These are phyloP conservation scores for Pocillopora grandis DNA, from an alignment of 92 coral and sea anemone species.

Conservation along the genomic window DNA sequence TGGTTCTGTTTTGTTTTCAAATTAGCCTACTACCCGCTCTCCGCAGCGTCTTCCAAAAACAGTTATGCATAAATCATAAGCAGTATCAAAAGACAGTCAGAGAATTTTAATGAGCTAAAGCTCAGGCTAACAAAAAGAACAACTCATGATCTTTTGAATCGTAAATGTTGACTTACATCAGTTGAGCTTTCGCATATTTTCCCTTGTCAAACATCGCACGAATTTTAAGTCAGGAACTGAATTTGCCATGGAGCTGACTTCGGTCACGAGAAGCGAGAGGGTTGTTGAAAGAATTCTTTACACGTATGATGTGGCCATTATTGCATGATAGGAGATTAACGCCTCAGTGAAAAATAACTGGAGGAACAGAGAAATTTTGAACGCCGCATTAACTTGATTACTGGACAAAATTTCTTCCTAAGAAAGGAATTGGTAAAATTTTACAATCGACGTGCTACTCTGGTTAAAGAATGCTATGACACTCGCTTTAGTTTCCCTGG, in stretches of 20 bases:
- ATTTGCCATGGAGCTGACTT: background rate
- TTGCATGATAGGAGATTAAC: slow-evolving; percentile 8
- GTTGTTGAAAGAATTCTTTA: background rate
- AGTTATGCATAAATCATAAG: slow-evolving; percentile 37
- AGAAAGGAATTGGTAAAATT: background rate
- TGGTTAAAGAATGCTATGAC: slow-evolving; percentile 39
- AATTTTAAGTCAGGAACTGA: background rate
- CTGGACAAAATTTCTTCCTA: background rate
- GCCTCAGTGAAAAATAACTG: background rate
- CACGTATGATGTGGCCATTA: slow-evolving; percentile 2
- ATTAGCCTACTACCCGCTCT: slow-evolving; percentile 28
- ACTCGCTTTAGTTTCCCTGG: slow-evolving; percentile 13
- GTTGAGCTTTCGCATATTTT: background rate
- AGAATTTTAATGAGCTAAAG: slow-evolving; percentile 37
- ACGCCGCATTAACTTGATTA: background rate
- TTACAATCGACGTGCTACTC: background rate
- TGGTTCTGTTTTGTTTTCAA: slow-evolving; percentile 31
- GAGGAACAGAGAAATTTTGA: background rate
- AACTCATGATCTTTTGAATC: background rate
- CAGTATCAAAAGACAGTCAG: slow-evolving; percentile 6
- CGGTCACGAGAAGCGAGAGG: background rate
- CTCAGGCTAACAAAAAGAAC: slow-evolving; percentile 18
- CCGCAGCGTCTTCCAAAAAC: slow-evolving; percentile 47
- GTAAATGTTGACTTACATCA: slow-evolving; percentile 6
- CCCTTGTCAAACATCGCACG: background rate